Evolutionary conservation across 2,797 vertebrate genomes (phyloP), one percentile per base, ranked within the genome.

Genomic region (Poeciliopsis presidionis): DNA sequence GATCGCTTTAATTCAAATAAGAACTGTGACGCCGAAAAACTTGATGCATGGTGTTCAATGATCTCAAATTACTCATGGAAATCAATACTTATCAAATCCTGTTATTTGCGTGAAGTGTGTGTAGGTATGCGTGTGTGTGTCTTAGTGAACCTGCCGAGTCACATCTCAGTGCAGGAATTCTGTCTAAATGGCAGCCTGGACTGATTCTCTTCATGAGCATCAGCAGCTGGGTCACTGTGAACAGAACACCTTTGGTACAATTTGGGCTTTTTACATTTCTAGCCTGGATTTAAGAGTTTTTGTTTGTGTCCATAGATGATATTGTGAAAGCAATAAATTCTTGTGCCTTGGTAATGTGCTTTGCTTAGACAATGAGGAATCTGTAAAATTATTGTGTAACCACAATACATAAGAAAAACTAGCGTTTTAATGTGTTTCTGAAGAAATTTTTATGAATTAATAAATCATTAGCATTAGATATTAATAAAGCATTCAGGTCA

Each of bases 31-130:
- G 90, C 90, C 87, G 78, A 75, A 61, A 91, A 77, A 85, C 80
- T 81, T 91, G 84, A 92, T 91, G 72, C 84, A 85, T 83, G 80
- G 76, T 86, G 79, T 83, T 74, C 86, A 76, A 78, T 75, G 75
- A 79, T 81, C 80, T 90, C 88, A 88, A 93, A 94, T 92, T 86
- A 84, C 93, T 85, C 39, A 77, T 28, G 73, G 86, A 85, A 89
- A 94, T 95, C 94, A 92, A 95, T 95, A 94, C 89, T 89, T 89
- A 93, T 93, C 88, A 91, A 90, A 89, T 91, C 76, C 77, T 73
- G 57, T 86, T 89, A 90, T 92, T 86, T 1, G 45, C 69, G 61
- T 86, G 80, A 92, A 90, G 87, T 87, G 85, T 89, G 82, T 87
- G 83, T 77, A 80, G 69, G 65, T 77, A 80, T 73, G 61, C 76